These are phyloP conservation scores for Anthopleura xanthogrammica DNA, from an alignment of 92 coral and sea anemone species.

Conservation along the genomic window DNA sequence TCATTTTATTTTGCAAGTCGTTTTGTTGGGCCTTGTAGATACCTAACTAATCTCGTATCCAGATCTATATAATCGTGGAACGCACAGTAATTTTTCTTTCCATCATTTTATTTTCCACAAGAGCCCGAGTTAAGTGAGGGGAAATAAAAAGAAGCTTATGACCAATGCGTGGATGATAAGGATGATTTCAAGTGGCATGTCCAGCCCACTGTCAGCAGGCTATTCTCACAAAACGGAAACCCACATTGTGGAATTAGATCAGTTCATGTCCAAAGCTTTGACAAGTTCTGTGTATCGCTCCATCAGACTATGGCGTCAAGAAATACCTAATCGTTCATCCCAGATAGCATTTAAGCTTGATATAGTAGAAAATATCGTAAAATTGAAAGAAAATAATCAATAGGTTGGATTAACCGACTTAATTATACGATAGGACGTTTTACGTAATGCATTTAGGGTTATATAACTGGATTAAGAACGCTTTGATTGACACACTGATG, in stretches of 20 bases:
- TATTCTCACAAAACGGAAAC: constrained; percentile 13
- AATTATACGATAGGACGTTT: constrained; percentile 18
- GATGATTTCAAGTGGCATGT: constrained; percentile 9
- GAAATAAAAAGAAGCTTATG: constrained; percentile 10
- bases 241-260: constrained; percentile 9
- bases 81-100: constrained; percentile 7
- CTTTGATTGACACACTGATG: constrained; percentile 15
- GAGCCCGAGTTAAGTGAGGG: constrained; percentile 14
- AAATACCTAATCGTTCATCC: constrained; percentile 2
- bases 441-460: constrained; percentile 5
- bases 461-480: constrained; percentile 16
- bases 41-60: background rate
- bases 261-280: constrained; percentile 3
- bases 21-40: background rate
- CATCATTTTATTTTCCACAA: constrained; percentile 6
- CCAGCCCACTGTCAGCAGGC: constrained; percentile 17
- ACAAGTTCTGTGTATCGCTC: constrained; percentile 7
- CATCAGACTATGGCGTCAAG: constrained; percentile 11
- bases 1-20: background rate
- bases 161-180: constrained; percentile 15
- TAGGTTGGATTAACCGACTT: constrained; percentile 13
- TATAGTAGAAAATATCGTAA: background rate
- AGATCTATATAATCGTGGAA: background rate
- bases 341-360: constrained; percentile 11
- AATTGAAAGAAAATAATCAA: background rate